phyloP scores from a whole-genome alignment of 2,888 invertebrate species.

The Hartigia nigra region DNA sequence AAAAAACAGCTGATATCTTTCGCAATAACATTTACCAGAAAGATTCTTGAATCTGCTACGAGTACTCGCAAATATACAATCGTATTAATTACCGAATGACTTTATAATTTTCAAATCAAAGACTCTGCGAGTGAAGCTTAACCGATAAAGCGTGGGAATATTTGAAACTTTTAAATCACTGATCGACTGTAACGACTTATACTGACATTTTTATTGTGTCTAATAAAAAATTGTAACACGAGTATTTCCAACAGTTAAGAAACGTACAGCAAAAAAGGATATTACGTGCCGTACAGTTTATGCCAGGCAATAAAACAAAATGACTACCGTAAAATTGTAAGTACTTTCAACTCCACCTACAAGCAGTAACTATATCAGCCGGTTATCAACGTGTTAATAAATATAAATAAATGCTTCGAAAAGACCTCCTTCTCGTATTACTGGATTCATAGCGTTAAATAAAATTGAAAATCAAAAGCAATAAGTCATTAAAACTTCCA shows the following conservation, averaged over 20 bases:
- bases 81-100: not conserved
- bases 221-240: not conserved
- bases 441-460: not conserved
- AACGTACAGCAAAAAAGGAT: not conserved
- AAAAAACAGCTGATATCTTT: not conserved
- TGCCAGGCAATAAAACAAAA: not conserved
- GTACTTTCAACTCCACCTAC: not conserved
- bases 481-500: not conserved
- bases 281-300: not conserved
- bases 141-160: not conserved
- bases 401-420: not conserved
- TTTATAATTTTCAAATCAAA: not conserved
- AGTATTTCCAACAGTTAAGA: not conserved
- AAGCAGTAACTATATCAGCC: not conserved
- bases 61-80: not conserved
- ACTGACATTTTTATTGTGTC: not conserved
- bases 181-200: not conserved
- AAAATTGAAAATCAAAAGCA: not conserved
- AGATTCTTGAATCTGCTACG: not conserved
- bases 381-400: not conserved
- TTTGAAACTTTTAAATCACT: not conserved
- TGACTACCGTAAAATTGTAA: not conserved
- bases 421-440: not conserved
- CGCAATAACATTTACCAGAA: not conserved
- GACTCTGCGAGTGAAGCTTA: not conserved